A percentile compares a stretch with the other conserved stretches of the same genome.
phyloP scores from a whole-genome alignment of 2,888 invertebrate species.

The Poecilobothrus nobilitatus region DNA sequence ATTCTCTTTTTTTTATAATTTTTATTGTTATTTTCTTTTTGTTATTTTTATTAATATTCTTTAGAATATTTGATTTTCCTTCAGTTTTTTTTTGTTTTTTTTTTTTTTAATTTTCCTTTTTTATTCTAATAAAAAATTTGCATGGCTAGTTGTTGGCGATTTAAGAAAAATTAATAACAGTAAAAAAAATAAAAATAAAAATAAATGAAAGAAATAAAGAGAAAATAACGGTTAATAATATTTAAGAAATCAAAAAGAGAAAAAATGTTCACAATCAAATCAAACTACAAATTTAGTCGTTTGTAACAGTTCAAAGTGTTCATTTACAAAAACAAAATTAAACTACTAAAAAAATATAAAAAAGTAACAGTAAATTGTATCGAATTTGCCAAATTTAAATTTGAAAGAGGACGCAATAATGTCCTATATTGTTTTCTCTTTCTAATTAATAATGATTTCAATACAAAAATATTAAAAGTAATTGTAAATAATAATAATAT shows the following conservation, averaged over 20 bases:
- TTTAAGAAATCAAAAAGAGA: background rate
- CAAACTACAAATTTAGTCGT: background rate
- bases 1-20: background rate
- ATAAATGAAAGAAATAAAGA: background rate
- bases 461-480: no score
- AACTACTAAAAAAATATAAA: background rate
- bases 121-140: background rate
- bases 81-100: no score
- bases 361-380: no score
- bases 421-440: no score
- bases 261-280: background rate
- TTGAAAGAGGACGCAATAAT: no score
- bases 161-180: background rate
- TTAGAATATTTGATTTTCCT: no score
- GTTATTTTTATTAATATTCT: background rate
- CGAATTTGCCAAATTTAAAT: no score
- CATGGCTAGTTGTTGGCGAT: background rate
- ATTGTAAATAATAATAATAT: no score
- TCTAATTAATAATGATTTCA: no score
- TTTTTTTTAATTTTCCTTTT: background rate
- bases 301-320: background rate
- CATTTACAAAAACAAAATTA: background rate
- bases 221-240: background rate
- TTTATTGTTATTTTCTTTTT: background rate
- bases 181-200: background rate